phyloP scores from a whole-genome alignment of 2,797 vertebrate species.

The Rhinophrynus dorsalis region DNA sequence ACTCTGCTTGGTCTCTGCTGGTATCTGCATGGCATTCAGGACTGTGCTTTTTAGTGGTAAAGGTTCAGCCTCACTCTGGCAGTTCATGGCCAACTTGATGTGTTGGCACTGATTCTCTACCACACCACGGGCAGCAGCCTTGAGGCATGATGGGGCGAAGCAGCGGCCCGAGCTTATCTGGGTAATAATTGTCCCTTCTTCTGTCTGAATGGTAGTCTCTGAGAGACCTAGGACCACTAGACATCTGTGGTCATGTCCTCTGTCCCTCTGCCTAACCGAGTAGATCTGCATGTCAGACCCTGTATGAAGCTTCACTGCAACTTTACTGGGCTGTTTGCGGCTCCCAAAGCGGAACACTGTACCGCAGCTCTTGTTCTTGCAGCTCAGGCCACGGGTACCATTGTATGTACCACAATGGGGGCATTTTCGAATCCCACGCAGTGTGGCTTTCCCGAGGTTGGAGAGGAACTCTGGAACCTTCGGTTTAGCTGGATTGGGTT shows the following conservation, averaged over 20 bases:
- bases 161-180: constrained; percentile 85
- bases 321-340: constrained; percentile 62
- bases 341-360: constrained; percentile 77
- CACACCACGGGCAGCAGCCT: constrained; percentile 63
- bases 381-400: constrained; percentile 88
- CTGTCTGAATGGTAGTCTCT: constrained; percentile 78
- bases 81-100: constrained; percentile 83
- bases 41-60: constrained; percentile 84
- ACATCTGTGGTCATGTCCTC: constrained; percentile 74
- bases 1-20: constrained; percentile 76
- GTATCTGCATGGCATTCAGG: constrained; percentile 77
- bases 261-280: constrained; percentile 80
- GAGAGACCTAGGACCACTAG: constrained; percentile 86
- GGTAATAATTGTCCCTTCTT: constrained; percentile 79
- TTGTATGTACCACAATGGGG: constrained; percentile 90
- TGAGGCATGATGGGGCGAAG: constrained; percentile 76
- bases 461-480: constrained; percentile 86
- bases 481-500: constrained; percentile 58
- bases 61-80: constrained; percentile 75
- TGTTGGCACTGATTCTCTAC: constrained; percentile 83
- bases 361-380: constrained; percentile 92
- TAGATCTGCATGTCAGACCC: constrained; percentile 75
- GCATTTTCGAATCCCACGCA: constrained; percentile 86
- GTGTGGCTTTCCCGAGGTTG: constrained; percentile 86
- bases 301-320: constrained; percentile 80